Evolutionary conservation across 2,113 vertebrate genomes (phyloP), one percentile per base, ranked within the genome.

Genomic region (Petrocephalus zakoni): DNA sequence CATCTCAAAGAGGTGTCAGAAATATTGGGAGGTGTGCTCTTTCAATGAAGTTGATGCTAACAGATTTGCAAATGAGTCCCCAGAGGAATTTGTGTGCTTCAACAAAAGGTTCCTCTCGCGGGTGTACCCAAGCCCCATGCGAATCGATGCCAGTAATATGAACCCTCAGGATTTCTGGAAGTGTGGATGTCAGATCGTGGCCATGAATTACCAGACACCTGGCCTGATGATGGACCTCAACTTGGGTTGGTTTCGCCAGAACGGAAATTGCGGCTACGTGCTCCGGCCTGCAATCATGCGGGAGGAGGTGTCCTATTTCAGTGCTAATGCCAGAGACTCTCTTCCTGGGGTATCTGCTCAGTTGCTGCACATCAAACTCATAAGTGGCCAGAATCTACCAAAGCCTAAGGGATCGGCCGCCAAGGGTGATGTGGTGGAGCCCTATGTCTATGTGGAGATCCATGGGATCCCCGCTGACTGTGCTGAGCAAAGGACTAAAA

Each of bases 141-240:
- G 97, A 90, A 98, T 98, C 3, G 97, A 98, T 2, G 96, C 97
- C 93, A 98, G 97, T 94, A 98, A 98, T 93, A 97, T 98, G 96
- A 98, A 98, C 92, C 97, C 97, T 0, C 97, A 98, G 93, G 97
- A 98, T 89, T 98, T 98, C 93, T 98, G 97, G 97, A 98, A 98
- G 90, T 98, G 97, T 0, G 97, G 97, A 90, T 98, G 97, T 93
- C 97, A 98, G 90, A 97, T 98, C 90, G 97, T 98, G 88, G 97
- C 97, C 82, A 97, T 98, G 97, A 98, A 98, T 93, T 97, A 97
- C 92, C 97, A 98, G 91, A 98, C 97, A 0, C 97, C 97, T 0
- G 97, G 97, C 9, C 92, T 98, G 58, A 98, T 98, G 97, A 97
- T 98, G 97, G 97, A 98, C 92, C 95, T 98, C 25, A 97, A 98